Base-by-base conservation (phyloP, 2,113 vertebrate genomes). In the Equus quagga region DNA sequence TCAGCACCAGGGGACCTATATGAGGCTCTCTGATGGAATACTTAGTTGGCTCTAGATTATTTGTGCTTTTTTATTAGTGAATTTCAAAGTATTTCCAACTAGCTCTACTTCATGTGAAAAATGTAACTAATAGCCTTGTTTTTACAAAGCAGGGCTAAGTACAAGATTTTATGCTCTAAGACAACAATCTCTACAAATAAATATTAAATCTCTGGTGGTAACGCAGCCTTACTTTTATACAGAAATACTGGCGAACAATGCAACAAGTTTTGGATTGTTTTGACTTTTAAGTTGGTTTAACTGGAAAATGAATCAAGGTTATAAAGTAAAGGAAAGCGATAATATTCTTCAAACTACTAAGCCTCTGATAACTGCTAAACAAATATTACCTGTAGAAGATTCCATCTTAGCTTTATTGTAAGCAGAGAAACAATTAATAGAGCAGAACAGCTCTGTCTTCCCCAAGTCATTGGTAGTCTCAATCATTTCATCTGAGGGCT, bases 361-460 rank as follows among this genome's bases (percentile, higher is more conserved):
- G 89, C 44, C n/a, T 91, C 11, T 90, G 44, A 82, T 33, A 86
- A 88, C 8, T 84, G 56, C 60, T 67, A 84, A 89, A 81, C 6
- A 94, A 80, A 93, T 8, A 86, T 94, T 98, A 99, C 99, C 99
- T 99, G 99, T 98, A 44, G 99, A 98, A 83, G 99, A 99, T 95
- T 99, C 99, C 54, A 98, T 97, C 98, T 99, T 99, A 49, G 99
- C 99, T 98, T 99, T 98, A 81, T 64, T 99, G 90, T 99, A 99
- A 0, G 99, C 99, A 91, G 99, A 99, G 97, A 99, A 98, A 97
- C 99, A 99, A 97, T 99, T 99, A 94, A 99, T 97, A 91, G 99
- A 99, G 96, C 99, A 99, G 98, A 99, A 99, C 41, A 99, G 98
- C 70, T 99, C 99, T 1, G 98, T 98, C 33, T 99, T 99, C 90